Base-by-base conservation (phyloP, 2,888 invertebrate species). In the Ectobius pallidus region DNA sequence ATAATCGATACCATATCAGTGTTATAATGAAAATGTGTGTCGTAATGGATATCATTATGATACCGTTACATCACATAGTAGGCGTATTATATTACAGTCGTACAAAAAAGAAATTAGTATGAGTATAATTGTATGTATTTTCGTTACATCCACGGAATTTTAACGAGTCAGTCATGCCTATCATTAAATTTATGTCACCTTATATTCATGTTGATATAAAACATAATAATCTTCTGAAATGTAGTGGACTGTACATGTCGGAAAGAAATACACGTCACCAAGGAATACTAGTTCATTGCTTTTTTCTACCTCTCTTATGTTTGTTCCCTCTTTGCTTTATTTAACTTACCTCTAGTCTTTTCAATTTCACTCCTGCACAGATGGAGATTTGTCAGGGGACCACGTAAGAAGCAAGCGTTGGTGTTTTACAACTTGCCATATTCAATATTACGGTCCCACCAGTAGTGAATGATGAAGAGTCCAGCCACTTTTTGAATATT, bases 331-430 rank as follows among this genome's bases (percentile, higher is more conserved):
- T n/a, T 18, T 34, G 7, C 63, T 42, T 63, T 63, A 11, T 22
- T 63, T 63, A 63, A 25, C 63, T 16, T 63, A 63, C 63, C 39
- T n/a, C n/a, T 11, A 42, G 16, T 63, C 20, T 63, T 63, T 63
- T 63, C 63, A 63, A 42, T 63, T 63, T 63, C 25, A 22, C 25
- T 42, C 22, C 25, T 62, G 18, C 30, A 62, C 30, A 62, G 62
- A 20, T 63, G 63, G 63, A 39, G 39, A 63, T 63, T 42, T 63
- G 63, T 63, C 63, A 63, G 20, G 63, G 63, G 63, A 42, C 63
- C 22, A 1, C 34, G 14, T 7, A 16, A 22, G 25, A 62, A 11
- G 14, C 42, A n/a, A 16, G 3, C 20, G 22, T 22, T 42, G 63
- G 63, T 25, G n/a, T 20, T 61, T n/a, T 42, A n/a, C 22, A 30